A percentile compares a stretch with the other conserved stretches of the same genome.
phyloP scores from a whole-genome alignment of 2,113 vertebrate genomes.

The Mesitornis unicolor region DNA sequence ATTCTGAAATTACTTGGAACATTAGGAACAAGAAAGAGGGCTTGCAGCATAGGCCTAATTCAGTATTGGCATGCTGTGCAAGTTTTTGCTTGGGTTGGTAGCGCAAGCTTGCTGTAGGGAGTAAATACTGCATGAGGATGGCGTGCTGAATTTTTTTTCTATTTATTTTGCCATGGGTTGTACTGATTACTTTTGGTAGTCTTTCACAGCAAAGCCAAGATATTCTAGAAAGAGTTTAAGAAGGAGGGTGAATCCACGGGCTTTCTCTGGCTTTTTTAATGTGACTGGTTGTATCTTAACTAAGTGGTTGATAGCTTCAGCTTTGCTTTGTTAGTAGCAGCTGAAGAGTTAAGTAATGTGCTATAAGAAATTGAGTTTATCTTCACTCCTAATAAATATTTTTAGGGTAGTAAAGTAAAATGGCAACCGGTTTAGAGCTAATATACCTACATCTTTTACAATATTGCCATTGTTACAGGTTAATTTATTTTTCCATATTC shows the following conservation, averaged over 20 bases:
- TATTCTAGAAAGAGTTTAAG: neutral
- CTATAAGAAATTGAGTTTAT: neutral
- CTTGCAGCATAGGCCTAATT: neutral
- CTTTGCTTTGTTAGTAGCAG: neutral
- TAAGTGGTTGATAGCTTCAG: neutral
- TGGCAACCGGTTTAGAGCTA: neutral
- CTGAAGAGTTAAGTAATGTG: neutral
- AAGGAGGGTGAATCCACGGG: rapidly evolving
- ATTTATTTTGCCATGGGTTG: neutral
- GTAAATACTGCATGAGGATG: neutral
- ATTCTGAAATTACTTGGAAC: neutral
- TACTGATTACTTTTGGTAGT: neutral
- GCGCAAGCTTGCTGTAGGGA: neutral
- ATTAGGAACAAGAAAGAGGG: neutral
- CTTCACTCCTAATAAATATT: neutral
- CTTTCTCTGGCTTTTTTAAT: neutral
- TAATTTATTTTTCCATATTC: neutral
- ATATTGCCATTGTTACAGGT: neutral
- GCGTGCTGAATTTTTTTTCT: rapidly evolving
- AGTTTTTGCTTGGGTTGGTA: neutral
- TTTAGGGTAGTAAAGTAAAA: neutral
- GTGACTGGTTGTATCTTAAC: neutral
- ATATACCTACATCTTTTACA: neutral
- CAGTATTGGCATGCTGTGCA: neutral
- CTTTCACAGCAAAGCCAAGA: neutral